Base-by-base conservation (phyloP, 2,888 invertebrate species). In the Leptopilina drosophilae region DNA sequence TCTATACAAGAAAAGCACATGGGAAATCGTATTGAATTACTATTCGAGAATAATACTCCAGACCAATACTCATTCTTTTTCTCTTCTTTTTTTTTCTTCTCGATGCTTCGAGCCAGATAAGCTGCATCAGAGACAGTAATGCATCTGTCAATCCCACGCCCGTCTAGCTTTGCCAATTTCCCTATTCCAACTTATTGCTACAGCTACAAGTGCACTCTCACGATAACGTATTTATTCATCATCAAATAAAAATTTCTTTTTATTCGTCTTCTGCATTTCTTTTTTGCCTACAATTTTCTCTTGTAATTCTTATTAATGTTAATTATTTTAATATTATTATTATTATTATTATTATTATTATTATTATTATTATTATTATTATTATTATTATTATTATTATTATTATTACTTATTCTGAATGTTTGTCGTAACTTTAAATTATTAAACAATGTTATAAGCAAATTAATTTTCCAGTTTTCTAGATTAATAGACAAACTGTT, bases 111-210 rank as follows among this genome's bases (percentile, higher is more conserved):
- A 42, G 77, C 42, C 40, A 76, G 64, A 33, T 46, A 66, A 15
- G 49, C 65, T 80, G 78, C 78, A 78, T 73, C 80, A 75, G 66
- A 67, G 80, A 56, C 80, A 76, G 76, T 80, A 80, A 80, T 80
- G 67, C 77, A 79, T 79, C 80, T 79, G 80, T 79, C 80, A 80
- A 79, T 80, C 80, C 49, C 79, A 79, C 73, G 77, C 49, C 67
- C 42, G 77, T 69, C 59, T 20, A 20, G 67, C 65, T 78, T 56
- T 80, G 80, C 77, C 80, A 80, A 80, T 80, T 76, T 77, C 59
- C 49, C 76, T 20, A 20, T n/a, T 26, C 64, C 40, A 56, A 73
- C 26, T 73, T 42, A 42, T 73, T 59, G 56, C 40, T 56, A 59
- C 56, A 40, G 49, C 49, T 73, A n/a, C 73, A 56, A 73, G 56